A percentile compares a stretch with the other conserved stretches of the same genome.
These are phyloP conservation scores for Gymnoscopelus braueri DNA, from an alignment of 2,797 vertebrate species.

Conservation along the genomic window DNA sequence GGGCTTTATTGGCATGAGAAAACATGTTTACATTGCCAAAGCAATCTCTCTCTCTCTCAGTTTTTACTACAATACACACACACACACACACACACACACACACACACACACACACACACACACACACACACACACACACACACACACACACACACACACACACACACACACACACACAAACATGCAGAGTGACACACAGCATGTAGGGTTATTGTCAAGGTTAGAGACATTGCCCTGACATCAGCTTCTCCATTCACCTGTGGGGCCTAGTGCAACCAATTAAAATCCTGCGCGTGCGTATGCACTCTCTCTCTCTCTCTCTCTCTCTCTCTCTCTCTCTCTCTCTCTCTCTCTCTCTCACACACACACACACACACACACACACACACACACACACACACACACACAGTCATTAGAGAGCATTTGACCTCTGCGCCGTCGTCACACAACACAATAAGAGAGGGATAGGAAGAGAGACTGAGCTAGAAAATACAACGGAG, in stretches of 20 bases:
- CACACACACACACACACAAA: not conserved
- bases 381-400: not conserved
- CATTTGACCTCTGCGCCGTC: constrained; percentile 53
- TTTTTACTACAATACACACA: constrained; percentile 2
- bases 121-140: constrained; percentile 1
- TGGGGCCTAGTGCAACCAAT: constrained; percentile 43
- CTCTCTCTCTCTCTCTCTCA: not conserved
- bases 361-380: constrained; percentile 3
- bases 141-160: constrained; percentile 6
- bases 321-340: no score
- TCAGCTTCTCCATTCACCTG: constrained; percentile 44
- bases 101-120: constrained; percentile 1
- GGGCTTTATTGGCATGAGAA: no score
- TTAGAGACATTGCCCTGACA: constrained; percentile 52
- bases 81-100: not conserved
- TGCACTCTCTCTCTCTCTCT: no score
- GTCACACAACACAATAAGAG: constrained; percentile 19
- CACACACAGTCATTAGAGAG: constrained; percentile 10
- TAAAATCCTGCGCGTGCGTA: constrained; percentile 22
- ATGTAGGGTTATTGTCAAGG: constrained; percentile 42
- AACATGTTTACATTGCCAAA: no score
- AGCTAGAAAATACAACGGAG: not conserved
- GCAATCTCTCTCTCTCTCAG: no score
- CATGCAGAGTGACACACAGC: not conserved
- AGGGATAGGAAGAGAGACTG: not conserved